Percentiles rank a stretch among this genome's conserved stretches.
Evolutionary conservation across 2,797 vertebrate species (phyloP).

Genomic region (Macropus fuliginosus): DNA sequence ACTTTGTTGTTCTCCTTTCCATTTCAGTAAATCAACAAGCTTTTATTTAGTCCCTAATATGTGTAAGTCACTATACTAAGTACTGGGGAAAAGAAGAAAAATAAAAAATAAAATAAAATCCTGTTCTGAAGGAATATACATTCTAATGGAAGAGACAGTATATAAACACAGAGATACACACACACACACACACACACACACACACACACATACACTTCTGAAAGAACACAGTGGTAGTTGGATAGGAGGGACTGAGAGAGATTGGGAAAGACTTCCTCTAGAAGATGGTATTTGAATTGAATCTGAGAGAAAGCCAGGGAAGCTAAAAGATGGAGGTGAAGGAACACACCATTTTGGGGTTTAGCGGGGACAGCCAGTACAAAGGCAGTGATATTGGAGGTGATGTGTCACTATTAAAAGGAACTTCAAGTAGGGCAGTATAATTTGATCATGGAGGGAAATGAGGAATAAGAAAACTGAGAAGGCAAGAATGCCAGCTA

Average conservation of each 20-base stretch:
- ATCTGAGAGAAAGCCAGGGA: not conserved
- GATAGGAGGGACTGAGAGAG: not conserved
- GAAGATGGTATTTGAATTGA: not conserved
- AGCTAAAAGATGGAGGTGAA: not conserved
- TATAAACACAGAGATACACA: not conserved
- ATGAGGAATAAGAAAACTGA: not conserved
- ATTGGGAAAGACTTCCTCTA: not conserved
- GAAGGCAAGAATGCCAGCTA: not conserved
- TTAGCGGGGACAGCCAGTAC: not conserved
- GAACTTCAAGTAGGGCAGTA: too few species aligned
- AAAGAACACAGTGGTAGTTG: not conserved
- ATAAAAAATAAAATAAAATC: not conserved
- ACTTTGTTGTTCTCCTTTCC: not conserved
- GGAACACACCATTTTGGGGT: not conserved
- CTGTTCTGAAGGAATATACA: not conserved
- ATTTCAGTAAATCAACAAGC: not conserved
- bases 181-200: too few species aligned
- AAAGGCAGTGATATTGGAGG: not conserved
- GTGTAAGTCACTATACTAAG: not conserved
- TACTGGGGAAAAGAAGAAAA: not conserved
- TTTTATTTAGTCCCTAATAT: constrained; percentile 4
- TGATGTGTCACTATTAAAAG: too few species aligned
- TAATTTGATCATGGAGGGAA: too few species aligned
- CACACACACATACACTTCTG: not conserved
- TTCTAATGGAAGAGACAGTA: not conserved